Conservation (phyloP, 2,797 vertebrate species). For the Propithecus perrieri region DNA sequence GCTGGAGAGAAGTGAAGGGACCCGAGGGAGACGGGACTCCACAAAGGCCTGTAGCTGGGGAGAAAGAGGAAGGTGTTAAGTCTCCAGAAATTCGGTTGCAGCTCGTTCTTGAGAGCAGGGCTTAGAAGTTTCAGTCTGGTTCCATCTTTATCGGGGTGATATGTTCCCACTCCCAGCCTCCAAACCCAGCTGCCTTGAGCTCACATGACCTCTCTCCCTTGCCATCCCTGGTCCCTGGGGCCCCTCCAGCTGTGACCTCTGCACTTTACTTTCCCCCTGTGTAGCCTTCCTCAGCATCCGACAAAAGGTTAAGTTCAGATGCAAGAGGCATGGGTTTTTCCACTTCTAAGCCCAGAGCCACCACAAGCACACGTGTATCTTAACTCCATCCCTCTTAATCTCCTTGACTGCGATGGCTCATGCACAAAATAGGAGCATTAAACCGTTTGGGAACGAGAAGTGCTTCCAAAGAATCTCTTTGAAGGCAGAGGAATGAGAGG, state of each 20-base stretch:
- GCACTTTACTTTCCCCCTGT: not conserved
- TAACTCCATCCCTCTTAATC: not conserved
- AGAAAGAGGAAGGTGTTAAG: not conserved
- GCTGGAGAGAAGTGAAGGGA: not conserved
- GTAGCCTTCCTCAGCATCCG: not conserved
- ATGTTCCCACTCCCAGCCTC: not conserved
- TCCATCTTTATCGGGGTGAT: not conserved
- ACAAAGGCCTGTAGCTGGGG: not conserved
- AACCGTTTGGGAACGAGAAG: not conserved
- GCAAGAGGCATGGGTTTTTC: not conserved
- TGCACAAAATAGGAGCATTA: not conserved
- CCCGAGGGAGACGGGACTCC: not conserved
- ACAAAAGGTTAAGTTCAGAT: not conserved
- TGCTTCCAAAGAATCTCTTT: not conserved
- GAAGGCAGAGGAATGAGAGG: not conserved
- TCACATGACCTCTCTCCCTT: not conserved
- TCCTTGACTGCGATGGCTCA: not conserved
- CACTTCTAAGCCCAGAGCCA: not conserved
- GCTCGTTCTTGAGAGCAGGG: not conserved
- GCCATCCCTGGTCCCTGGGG: rapidly evolving
- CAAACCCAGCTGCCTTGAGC: not conserved
- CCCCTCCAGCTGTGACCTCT: not conserved
- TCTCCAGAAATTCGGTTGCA: not conserved
- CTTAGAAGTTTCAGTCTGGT: not conserved
- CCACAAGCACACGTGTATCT: not conserved